phyloP scores from a whole-genome alignment of 2,113 vertebrate species.

The Edolisoma coerulescens region DNA sequence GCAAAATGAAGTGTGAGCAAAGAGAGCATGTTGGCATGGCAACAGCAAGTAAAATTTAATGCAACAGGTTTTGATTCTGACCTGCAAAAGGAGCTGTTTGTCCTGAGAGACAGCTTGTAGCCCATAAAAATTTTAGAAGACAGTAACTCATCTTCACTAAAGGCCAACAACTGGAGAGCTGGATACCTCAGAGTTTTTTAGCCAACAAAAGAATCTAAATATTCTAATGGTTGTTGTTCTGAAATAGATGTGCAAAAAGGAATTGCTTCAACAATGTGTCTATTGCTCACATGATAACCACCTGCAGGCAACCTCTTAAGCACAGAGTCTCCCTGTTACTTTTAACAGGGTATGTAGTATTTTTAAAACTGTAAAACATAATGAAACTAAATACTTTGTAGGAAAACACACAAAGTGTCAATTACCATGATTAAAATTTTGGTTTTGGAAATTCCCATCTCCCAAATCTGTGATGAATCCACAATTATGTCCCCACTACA shows the following conservation, averaged over 20 bases:
- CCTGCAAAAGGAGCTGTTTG: conserved; percentile 48
- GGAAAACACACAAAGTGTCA: background rate
- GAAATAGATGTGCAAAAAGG: background rate
- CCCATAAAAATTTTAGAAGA: conserved; percentile 43
- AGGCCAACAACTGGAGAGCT: background rate
- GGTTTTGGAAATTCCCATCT: background rate
- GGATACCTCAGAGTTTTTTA: background rate
- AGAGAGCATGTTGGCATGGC: conserved; percentile 39
- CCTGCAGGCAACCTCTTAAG: background rate
- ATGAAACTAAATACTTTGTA: background rate
- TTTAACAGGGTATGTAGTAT: background rate
- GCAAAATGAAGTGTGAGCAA: conserved; percentile 48
- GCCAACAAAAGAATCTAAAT: background rate
- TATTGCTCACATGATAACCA: background rate
- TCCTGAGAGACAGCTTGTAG: conserved; percentile 2
- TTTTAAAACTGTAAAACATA: background rate
- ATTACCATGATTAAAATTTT: background rate
- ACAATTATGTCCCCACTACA: background rate
- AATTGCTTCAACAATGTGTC: background rate
- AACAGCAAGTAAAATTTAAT: conserved; percentile 51
- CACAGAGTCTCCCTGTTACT: background rate
- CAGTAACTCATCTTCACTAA: background rate
- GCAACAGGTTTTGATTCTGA: conserved; percentile 49
- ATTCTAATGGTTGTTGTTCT: background rate
- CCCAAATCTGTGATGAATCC: background rate